Conservation (phyloP, 37 sponge, comb jelly and placozoan genomes). For the Lycopodina hypogea region DNA sequence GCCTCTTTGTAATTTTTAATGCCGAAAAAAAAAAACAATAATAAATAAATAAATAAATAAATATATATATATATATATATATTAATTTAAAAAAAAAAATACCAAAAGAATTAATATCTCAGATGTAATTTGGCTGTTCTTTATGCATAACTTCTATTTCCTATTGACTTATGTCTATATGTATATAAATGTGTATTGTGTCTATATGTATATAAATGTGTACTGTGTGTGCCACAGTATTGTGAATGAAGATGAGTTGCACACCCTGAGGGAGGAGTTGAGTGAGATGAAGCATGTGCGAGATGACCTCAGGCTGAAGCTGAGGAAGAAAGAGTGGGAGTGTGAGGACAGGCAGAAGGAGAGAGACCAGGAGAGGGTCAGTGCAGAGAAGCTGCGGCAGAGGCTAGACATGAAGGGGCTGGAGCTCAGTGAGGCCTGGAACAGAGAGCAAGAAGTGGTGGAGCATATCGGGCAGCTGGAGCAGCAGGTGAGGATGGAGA, state of each 20-base stretch:
- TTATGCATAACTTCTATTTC: too few species aligned
- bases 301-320: conserved; percentile 46
- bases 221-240: conserved; percentile 11
- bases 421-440: conserved; percentile 42
- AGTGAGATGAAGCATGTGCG: conserved; percentile 48
- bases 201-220: not conserved
- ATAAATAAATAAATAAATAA: too few species aligned
- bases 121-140: too few species aligned
- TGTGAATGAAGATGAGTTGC: conserved; percentile 58
- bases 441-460: conserved; percentile 17
- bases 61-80: too few species aligned
- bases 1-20: too few species aligned
- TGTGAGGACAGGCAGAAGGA: conserved; percentile 51
- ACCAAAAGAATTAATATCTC: too few species aligned
- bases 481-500: conserved; percentile 8
- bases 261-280: conserved; percentile 16
- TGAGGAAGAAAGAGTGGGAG: conserved; percentile 73
- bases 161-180: too few species aligned
- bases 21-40: too few species aligned
- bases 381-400: conserved; percentile 30
- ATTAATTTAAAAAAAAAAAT: too few species aligned
- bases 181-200: too few species aligned
- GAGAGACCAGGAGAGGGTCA: conserved; percentile 37
- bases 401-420: conserved; percentile 43
- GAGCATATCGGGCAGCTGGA: conserved; percentile 10